phyloP scores from a whole-genome alignment of 2,113 vertebrate genomes.

The Pluvianellus socialis region DNA sequence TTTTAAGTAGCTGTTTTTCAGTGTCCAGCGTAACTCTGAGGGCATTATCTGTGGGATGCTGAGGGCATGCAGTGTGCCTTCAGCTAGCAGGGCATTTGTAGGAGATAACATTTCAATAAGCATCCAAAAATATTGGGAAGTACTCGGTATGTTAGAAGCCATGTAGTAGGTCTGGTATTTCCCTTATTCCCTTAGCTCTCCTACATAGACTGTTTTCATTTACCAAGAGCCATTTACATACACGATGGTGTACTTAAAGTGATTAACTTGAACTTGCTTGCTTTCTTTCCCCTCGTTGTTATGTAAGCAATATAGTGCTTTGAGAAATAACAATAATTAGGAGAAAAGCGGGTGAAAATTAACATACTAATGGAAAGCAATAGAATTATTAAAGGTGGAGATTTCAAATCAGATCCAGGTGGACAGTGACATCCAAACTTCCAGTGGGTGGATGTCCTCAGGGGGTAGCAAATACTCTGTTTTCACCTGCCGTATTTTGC shows the following conservation, averaged over 20 bases:
- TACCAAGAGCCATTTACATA: background rate
- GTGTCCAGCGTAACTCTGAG: background rate
- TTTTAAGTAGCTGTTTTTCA: background rate
- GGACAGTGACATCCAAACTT: background rate
- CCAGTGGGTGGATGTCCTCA: background rate
- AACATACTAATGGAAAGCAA: background rate
- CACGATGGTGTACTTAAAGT: background rate
- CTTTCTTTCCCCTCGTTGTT: background rate
- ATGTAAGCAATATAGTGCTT: background rate
- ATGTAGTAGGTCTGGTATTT: background rate
- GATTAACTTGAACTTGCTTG: background rate
- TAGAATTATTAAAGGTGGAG: background rate
- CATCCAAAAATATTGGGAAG: background rate
- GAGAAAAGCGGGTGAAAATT: background rate
- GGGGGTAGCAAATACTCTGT: background rate
- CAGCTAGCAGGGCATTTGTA: background rate
- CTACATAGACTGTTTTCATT: background rate
- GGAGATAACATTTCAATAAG: background rate
- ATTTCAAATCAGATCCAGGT: background rate
- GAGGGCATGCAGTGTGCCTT: rapidly evolving
- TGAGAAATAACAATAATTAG: background rate
- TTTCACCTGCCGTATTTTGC: background rate
- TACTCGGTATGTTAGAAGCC: background rate
- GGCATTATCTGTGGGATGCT: background rate
- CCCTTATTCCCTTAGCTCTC: background rate